A percentile compares a stretch with the other conserved stretches of the same genome.
These are phyloP conservation scores for Eupithecia centaureata DNA, from an alignment of 2,888 invertebrate genomes.

Conservation along the genomic window DNA sequence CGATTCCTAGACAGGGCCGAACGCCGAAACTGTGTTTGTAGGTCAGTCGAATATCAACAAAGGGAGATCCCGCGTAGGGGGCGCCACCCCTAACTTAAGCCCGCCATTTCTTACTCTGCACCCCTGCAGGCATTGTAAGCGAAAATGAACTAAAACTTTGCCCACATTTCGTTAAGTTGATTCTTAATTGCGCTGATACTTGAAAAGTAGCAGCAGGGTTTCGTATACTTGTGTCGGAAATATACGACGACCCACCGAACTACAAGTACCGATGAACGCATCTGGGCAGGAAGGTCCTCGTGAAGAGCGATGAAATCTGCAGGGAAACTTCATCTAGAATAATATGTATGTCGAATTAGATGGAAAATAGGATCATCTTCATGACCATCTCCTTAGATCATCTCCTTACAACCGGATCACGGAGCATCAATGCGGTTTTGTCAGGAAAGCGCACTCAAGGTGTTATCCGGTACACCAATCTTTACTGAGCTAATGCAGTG, in stretches of 20 bases:
- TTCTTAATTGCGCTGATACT: slow-evolving; percentile 23
- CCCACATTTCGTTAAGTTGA: slow-evolving; percentile 21
- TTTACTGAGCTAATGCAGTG: no score
- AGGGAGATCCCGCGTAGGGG: slow-evolving; percentile 52
- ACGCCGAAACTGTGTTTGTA: slow-evolving; percentile 71
- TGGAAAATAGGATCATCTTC: no score
- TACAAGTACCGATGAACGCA: neutral
- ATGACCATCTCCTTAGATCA: no score
- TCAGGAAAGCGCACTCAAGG: no score
- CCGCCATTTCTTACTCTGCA: slow-evolving; percentile 45
- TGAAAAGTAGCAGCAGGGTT: slow-evolving; percentile 9
- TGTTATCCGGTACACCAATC: no score
- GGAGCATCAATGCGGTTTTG: no score
- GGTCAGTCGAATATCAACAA: slow-evolving; percentile 77
- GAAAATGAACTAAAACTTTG: slow-evolving; percentile 30
- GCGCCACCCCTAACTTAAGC: slow-evolving; percentile 48
- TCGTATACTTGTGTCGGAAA: slow-evolving; percentile 1
- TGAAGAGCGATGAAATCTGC: neutral
- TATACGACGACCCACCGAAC: neutral
- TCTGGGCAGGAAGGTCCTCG: neutral
- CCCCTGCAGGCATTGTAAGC: slow-evolving; percentile 35
- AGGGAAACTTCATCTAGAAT: neutral
- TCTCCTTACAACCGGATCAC: no score
- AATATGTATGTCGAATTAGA: no score
- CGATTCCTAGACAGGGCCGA: slow-evolving; percentile 45